Evolutionary conservation across 2,797 vertebrate genomes (phyloP).

Genomic region (Pterois miles): DNA sequence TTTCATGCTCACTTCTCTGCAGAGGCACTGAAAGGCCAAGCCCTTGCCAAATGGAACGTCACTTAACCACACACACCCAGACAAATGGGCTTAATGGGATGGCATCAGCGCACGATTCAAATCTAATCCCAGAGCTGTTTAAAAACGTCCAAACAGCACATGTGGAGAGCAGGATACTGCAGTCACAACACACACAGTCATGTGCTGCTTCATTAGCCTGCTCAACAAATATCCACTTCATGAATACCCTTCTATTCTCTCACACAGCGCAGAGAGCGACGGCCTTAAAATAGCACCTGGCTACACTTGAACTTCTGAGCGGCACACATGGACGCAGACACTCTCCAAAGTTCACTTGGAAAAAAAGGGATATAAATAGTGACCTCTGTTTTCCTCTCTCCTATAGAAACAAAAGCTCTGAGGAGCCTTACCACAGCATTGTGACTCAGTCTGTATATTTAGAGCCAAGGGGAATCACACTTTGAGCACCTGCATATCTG

Average conservation of each 20-base stretch:
- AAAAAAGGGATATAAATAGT: slow-evolving; percentile 70
- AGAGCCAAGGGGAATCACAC: slow-evolving; percentile 33
- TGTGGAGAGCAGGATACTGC: slow-evolving; percentile 36
- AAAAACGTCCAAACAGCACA: slow-evolving; percentile 43
- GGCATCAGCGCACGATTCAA: slow-evolving; percentile 50
- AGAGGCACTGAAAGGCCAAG: slow-evolving; percentile 43
- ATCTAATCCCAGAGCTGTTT: slow-evolving; percentile 58
- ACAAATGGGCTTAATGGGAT: slow-evolving; percentile 58
- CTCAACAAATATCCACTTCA: slow-evolving; percentile 54
- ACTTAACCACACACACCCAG: slow-evolving; percentile 48
- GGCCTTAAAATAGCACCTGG: slow-evolving; percentile 72
- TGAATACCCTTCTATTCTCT: slow-evolving; percentile 66
- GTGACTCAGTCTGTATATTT: slow-evolving; percentile 58
- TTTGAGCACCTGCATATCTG: slow-evolving; percentile 43
- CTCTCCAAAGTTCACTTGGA: slow-evolving; percentile 59
- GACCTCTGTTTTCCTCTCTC: slow-evolving; percentile 58
- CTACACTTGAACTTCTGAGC: slow-evolving; percentile 48
- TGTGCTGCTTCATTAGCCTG: slow-evolving; percentile 32
- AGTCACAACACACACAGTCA: slow-evolving; percentile 53
- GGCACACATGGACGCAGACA: slow-evolving; percentile 41
- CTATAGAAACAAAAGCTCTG: slow-evolving; percentile 46
- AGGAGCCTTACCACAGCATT: slow-evolving; percentile 25
- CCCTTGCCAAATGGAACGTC: slow-evolving; percentile 59
- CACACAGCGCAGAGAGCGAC: slow-evolving; percentile 36
- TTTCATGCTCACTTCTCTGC: slow-evolving; percentile 29